These are phyloP conservation scores for Centrocercus urophasianus DNA, from an alignment of 2,113 vertebrate genomes.

Conservation along the genomic window DNA sequence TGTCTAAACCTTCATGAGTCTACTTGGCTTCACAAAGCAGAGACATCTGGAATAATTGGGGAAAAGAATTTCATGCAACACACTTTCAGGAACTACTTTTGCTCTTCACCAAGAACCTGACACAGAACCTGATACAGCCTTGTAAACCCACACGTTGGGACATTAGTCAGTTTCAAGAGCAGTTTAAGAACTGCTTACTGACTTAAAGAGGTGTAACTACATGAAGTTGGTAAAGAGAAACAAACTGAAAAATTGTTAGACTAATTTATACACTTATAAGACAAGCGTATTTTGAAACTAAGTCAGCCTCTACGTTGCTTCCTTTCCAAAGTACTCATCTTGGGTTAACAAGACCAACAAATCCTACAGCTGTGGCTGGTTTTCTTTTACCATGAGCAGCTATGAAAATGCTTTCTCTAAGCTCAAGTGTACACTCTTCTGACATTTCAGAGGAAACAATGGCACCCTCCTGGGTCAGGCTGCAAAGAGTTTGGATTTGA, in stretches of 20 bases:
- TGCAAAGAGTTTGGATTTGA: constrained; percentile 1
- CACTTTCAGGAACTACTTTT: background rate
- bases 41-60: background rate
- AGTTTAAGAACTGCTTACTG: background rate
- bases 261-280: background rate
- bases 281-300: background rate
- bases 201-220: background rate
- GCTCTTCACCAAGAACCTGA: background rate
- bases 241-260: background rate
- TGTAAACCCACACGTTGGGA: background rate
- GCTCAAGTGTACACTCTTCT: background rate
- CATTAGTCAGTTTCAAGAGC: background rate
- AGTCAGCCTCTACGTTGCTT: background rate
- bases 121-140: background rate
- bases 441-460: background rate
- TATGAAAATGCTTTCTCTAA: background rate
- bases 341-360: background rate
- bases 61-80: fast-evolving
- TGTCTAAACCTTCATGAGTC: background rate
- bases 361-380: background rate
- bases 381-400: background rate
- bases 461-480: constrained; percentile 23
- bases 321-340: background rate
- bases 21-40: background rate
- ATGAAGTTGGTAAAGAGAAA: background rate